These are phyloP conservation scores for Progne subis DNA, from an alignment of 2,113 vertebrate genomes.

Conservation along the genomic window DNA sequence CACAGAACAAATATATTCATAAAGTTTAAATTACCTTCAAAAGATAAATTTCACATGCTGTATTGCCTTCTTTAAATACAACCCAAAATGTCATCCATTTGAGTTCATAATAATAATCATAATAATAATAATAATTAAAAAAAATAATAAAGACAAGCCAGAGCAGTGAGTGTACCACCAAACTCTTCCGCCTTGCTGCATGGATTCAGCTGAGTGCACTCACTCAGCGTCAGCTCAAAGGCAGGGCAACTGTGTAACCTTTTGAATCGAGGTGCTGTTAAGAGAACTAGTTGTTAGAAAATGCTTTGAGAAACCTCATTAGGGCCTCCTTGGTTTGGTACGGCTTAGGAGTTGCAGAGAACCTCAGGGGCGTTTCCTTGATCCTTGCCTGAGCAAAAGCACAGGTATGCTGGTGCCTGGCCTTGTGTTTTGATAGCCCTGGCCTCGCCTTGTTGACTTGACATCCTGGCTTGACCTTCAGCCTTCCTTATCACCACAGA, in stretches of 20 bases:
- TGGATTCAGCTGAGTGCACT: accelerated
- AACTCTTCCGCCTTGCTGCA: background rate
- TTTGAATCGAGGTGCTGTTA: background rate
- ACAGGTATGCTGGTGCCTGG: background rate
- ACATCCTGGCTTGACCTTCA: background rate
- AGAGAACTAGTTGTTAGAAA: background rate
- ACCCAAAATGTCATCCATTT: background rate
- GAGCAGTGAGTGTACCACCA: accelerated
- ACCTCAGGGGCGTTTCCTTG: background rate
- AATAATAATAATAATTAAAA: no score
- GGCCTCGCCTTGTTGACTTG: background rate
- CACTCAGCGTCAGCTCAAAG: background rate
- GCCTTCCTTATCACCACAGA: background rate
- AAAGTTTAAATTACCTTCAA: background rate
- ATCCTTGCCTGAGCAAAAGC: background rate
- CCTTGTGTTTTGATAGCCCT: background rate
- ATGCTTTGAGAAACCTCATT: background rate
- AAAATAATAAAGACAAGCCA: background rate
- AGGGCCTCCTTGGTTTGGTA: background rate
- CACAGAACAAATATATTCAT: background rate
- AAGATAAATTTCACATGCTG: background rate
- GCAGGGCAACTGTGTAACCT: background rate
- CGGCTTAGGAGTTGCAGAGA: background rate
- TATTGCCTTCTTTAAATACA: background rate
- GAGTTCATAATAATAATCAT: no score